Evolutionary conservation across 2,888 invertebrate species (phyloP).

Genomic region (Lithophane semibrunnea): DNA sequence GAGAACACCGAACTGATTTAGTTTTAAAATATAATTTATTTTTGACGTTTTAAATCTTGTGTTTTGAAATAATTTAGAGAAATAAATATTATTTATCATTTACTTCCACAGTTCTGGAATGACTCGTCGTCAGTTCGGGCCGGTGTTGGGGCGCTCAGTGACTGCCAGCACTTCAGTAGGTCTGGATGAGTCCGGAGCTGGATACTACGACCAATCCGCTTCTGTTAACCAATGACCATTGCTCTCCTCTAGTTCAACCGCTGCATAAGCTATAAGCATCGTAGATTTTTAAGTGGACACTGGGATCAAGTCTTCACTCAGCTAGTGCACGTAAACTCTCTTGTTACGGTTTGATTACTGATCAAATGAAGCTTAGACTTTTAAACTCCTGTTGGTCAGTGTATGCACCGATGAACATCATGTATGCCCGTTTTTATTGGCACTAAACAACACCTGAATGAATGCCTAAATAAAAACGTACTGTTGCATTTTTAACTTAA

Average conservation of each 20-base stretch:
- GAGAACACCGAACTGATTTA: not conserved
- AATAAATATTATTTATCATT: not conserved
- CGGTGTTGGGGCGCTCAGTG: conserved; percentile 69
- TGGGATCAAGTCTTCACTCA: not conserved
- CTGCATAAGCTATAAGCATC: conserved; percentile 22
- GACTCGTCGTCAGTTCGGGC: conserved; percentile 71
- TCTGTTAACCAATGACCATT: conserved; percentile 63
- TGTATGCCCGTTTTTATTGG: not conserved
- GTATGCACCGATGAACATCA: not conserved
- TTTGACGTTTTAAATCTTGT: not conserved
- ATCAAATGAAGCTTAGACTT: not conserved
- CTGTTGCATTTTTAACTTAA: not conserved
- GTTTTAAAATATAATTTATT: not conserved
- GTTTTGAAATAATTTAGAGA: not conserved
- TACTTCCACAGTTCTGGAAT: conserved; percentile 72
- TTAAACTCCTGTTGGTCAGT: not conserved
- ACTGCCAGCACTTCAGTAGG: conserved; percentile 76
- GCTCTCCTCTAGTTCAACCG: not conserved
- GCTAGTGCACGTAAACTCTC: not conserved
- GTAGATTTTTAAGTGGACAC: not conserved
- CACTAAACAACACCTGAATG: not conserved
- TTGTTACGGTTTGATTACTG: not conserved
- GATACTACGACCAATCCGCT: conserved; percentile 78
- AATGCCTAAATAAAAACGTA: not conserved
- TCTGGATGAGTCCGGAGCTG: conserved; percentile 75